These are phyloP conservation scores for Amphipoea oculea DNA, from an alignment of 2,888 invertebrate species.

Conservation along the genomic window DNA sequence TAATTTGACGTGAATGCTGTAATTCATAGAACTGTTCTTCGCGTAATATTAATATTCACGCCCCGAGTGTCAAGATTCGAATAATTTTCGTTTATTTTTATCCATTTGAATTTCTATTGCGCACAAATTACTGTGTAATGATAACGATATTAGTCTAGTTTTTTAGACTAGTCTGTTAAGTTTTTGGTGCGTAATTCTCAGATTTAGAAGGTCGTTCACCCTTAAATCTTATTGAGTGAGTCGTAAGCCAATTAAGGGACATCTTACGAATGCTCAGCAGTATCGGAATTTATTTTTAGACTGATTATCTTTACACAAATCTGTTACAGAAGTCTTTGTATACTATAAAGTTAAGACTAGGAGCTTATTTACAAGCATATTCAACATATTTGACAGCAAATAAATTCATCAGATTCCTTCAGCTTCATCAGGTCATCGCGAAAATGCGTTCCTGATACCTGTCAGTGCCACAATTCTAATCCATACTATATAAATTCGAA, in stretches of 20 bases:
- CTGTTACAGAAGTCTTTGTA: neutral
- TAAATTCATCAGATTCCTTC: neutral
- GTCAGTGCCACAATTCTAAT: neutral
- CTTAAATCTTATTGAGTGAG: neutral
- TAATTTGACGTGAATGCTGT: constrained; percentile 32
- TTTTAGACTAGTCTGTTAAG: neutral
- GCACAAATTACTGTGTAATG: constrained; percentile 3
- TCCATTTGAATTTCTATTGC: constrained; percentile 56
- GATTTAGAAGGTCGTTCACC: neutral
- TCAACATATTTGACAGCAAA: neutral
- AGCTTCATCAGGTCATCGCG: neutral
- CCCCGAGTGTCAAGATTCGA: constrained; percentile 57
- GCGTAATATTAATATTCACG: constrained; percentile 61
- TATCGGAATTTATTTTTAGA: neutral
- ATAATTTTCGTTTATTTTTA: constrained; percentile 61
- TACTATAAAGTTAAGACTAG: neutral
- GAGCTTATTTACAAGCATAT: neutral
- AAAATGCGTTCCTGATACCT: neutral
- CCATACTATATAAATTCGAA: too few relatives aligned
- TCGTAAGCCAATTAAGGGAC: neutral
- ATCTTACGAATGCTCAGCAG: neutral
- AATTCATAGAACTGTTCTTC: constrained; percentile 51
- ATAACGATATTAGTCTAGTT: constrained; percentile 5
- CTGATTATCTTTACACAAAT: neutral
- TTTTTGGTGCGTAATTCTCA: neutral